Percentiles rank a stretch among this genome's conserved stretches.
Evolutionary conservation across 2,888 invertebrate species (phyloP).

Genomic region (Heteromyza rotundicornis): DNA sequence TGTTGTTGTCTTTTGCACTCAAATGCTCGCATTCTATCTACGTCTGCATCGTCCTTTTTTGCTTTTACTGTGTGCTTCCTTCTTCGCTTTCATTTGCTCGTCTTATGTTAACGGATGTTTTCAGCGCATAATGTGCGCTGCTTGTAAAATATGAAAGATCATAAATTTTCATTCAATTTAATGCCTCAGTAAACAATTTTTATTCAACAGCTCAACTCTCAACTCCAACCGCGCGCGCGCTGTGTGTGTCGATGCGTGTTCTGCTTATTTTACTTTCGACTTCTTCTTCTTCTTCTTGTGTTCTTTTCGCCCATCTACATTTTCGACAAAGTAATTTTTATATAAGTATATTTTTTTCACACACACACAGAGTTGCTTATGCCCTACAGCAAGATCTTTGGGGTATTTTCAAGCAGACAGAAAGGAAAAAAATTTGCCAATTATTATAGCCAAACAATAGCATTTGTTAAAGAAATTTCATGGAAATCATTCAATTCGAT

Average conservation of each 20-base stretch:
- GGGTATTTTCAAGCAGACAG: too few species aligned
- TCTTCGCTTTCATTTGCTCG: background rate
- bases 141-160: conserved; percentile 54
- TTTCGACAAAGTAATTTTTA: background rate
- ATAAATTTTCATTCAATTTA: conserved; percentile 63
- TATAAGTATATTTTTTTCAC: too few species aligned
- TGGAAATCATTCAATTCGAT: too few species aligned
- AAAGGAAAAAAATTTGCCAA: too few species aligned
- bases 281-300: conserved; percentile 10
- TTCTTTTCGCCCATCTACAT: background rate
- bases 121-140: conserved; percentile 34
- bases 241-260: conserved; percentile 6
- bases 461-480: too few species aligned
- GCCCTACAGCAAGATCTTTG: too few species aligned
- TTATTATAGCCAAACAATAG: background rate
- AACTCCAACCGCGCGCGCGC: background rate
- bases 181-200: conserved; percentile 62
- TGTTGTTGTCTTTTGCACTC: too few species aligned
- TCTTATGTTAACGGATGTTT: background rate
- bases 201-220: conserved; percentile 31
- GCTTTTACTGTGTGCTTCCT: too few species aligned
- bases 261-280: conserved; percentile 16
- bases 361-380: too few species aligned
- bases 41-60: too few species aligned
- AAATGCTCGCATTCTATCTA: too few species aligned